A percentile compares a stretch with the other conserved stretches of the same genome.
These are phyloP conservation scores for Stigmatopora nigra DNA, from an alignment of 2,113 vertebrate genomes.

Conservation along the genomic window DNA sequence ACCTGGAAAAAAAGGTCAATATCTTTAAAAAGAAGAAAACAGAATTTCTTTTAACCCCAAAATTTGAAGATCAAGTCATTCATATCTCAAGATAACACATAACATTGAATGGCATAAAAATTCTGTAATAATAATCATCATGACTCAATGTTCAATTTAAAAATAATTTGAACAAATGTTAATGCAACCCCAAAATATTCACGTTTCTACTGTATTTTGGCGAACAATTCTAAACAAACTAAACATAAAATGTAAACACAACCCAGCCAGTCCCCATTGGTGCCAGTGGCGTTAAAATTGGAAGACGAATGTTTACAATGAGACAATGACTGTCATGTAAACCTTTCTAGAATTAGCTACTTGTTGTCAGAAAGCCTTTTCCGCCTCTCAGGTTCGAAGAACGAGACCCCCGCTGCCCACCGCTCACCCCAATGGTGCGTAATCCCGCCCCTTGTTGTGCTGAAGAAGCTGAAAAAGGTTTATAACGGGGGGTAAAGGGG, in stretches of 20 bases:
- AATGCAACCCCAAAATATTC: background rate
- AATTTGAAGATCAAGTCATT: no score
- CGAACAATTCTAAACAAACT: background rate
- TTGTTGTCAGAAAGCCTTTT: conserved; percentile 13
- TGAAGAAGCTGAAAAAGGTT: conserved; percentile 45
- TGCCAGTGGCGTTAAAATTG: conserved; percentile 3
- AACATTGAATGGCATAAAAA: no score
- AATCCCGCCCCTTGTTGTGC: conserved; percentile 18
- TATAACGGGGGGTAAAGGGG: conserved; percentile 13
- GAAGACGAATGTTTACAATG: conserved; percentile 3
- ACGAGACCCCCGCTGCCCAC: background rate
- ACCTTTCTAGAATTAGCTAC: conserved; percentile 6
- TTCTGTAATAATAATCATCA: no score
- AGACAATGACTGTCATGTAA: conserved; percentile 4
- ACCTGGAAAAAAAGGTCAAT: no score
- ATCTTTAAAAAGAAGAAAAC: no score
- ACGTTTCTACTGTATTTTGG: background rate
- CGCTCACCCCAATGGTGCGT: background rate
- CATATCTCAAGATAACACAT: no score
- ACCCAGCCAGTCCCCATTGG: background rate
- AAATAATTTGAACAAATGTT: background rate
- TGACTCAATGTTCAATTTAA: background rate
- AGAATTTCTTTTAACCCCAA: no score
- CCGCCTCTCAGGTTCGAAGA: conserved; percentile 4
- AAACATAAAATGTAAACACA: background rate